phyloP scores from a whole-genome alignment of 2,113 vertebrate genomes.

The Mohoua ochrocephala region DNA sequence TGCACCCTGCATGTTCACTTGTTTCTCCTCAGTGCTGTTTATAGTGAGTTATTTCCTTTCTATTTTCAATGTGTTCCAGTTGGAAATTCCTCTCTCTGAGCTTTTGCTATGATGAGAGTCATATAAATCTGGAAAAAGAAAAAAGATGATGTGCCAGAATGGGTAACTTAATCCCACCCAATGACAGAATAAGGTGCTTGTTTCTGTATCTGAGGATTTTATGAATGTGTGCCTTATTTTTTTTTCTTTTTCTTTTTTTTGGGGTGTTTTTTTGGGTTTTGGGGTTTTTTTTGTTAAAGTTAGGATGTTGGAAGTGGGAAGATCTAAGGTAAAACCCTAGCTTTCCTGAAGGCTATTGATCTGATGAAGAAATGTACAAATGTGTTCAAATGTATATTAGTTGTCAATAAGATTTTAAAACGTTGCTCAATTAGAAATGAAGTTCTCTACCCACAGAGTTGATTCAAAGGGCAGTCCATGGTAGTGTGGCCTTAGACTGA shows the following conservation, averaged over 20 bases:
- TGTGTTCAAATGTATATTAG: background rate
- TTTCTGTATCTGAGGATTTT: conserved; percentile 41
- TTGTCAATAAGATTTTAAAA: background rate
- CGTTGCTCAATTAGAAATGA: background rate
- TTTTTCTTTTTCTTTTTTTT: too few relatives aligned
- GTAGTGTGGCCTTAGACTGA: background rate
- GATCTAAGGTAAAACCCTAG: background rate
- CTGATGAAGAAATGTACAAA: background rate
- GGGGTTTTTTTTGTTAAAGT: background rate
- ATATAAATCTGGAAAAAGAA: conserved; percentile 23
- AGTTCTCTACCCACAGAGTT: background rate
- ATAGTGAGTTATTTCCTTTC: conserved; percentile 44
- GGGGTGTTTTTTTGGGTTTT: too few relatives aligned
- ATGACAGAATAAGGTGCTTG: conserved; percentile 16
- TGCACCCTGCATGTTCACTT: background rate
- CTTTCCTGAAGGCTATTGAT: background rate
- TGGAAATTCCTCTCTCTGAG: conserved; percentile 28
- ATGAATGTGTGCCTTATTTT: background rate
- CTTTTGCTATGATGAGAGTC: conserved; percentile 1
- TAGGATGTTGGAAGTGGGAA: background rate
- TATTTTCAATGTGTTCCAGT: conserved; percentile 37
- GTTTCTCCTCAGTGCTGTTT: conserved; percentile 7
- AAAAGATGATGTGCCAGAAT: conserved; percentile 19
- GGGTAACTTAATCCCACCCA: background rate
- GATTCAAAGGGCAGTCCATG: background rate